Base-by-base conservation (phyloP, 1,140 invertebrate species). In the Drosophila elegans region DNA sequence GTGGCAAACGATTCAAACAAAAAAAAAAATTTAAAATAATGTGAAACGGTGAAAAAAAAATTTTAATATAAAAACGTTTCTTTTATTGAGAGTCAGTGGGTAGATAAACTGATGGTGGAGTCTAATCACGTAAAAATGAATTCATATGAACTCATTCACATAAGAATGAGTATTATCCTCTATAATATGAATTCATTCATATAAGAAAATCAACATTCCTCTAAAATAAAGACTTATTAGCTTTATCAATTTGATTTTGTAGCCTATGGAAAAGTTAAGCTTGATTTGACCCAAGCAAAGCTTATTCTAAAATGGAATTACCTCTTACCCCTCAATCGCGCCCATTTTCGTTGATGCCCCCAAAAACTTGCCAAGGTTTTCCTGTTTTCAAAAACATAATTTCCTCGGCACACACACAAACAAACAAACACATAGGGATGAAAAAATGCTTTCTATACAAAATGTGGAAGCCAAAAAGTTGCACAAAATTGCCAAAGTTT, bases 401-500 rank as follows among this genome's bases (percentile, higher is more conserved):
- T 82, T 69, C 79, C 79, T 56, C 48, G 38, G 32, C 48, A 60
- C 45, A 45, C 54, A 59, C 57, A 59, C 39, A 48, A 5, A 56
- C 39, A 48, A 5, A 56, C 42, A 52, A 46, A 66, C 46, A 62
- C 55, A 80, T 60, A 52, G 56, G 66, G 63, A 42, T 74, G 53
- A 67, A 81, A 81, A 78, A 64, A 49, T 44, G 64, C 60, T 48
- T 71, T 71, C 49, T 56, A 56, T 27, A 69, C 63, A 72, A 69
- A 69, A 74, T 73, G 55, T 73, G 67, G 71, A 73, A 73, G 66
- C 67, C 79, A 74, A 79, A 83, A 84, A 83, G 80, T 83, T 83
- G 80, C 71, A 79, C 59, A 83, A 83, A 83, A 84, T 83, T 83
- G 64, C 72, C 64, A 83, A 83, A 83, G 80, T 83, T 73, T 83